Conservation (phyloP, 2,113 vertebrate species). For the Kryptolebias marmoratus region DNA sequence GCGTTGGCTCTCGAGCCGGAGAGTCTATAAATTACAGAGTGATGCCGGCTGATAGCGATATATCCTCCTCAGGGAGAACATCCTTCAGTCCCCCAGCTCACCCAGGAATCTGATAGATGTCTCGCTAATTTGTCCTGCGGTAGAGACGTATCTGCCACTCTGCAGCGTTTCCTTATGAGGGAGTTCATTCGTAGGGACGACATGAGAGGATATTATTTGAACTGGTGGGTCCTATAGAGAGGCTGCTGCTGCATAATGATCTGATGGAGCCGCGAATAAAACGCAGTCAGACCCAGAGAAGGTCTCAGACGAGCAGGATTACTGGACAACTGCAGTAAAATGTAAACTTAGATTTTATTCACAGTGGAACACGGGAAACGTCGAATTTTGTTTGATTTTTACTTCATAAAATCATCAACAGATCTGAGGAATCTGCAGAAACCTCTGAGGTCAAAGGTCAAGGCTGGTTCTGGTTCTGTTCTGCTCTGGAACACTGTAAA, state of each 20-base stretch:
- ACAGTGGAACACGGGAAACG: too few species aligned
- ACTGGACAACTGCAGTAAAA: too few species aligned
- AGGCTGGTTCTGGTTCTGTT: too few species aligned
- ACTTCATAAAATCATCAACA: too few species aligned
- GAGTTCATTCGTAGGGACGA: constrained; percentile 24
- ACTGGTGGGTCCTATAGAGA: constrained; percentile 12
- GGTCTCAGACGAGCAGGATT: too few species aligned
- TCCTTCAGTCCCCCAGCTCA: constrained; percentile 32
- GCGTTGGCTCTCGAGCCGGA: constrained; percentile 52
- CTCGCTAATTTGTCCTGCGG: constrained; percentile 39
- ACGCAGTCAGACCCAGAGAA: too few species aligned
- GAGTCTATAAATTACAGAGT: constrained; percentile 66
- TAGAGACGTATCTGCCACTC: background rate
- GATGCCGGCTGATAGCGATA: constrained; percentile 60
- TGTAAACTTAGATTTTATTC: too few species aligned
- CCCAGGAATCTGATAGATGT: constrained; percentile 43
- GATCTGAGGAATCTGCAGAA: too few species aligned
- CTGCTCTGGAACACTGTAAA: too few species aligned
- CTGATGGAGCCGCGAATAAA: background rate
- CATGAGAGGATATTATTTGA: background rate
- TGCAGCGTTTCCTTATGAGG: constrained; percentile 8
- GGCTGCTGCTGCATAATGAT: background rate
- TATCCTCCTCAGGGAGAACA: constrained; percentile 27
- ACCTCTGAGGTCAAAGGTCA: too few species aligned
- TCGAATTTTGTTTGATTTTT: too few species aligned